A percentile compares a stretch with the other conserved stretches of the same genome.
These are phyloP conservation scores for Chloroceryle amazona DNA, from an alignment of 2,797 vertebrate species.

Conservation along the genomic window DNA sequence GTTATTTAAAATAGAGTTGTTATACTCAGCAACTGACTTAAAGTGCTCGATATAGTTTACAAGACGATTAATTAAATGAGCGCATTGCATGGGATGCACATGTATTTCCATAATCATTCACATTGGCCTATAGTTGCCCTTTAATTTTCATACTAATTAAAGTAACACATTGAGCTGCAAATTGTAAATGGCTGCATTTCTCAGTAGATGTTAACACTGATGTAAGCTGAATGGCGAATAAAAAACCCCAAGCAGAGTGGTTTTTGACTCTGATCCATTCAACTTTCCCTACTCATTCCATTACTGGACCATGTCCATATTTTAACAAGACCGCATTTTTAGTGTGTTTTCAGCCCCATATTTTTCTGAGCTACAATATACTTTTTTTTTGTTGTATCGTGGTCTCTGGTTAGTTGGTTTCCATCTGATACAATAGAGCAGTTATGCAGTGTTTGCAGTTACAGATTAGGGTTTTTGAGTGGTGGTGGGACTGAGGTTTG, in stretches of 20 bases:
- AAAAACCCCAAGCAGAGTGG: constrained; percentile 61
- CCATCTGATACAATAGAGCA: constrained; percentile 72
- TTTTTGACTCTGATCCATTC: constrained; percentile 77
- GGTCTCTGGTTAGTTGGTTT: constrained; percentile 69
- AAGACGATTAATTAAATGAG: constrained; percentile 85
- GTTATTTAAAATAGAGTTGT: constrained; percentile 83
- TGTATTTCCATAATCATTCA: constrained; percentile 84
- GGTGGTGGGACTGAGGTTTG: constrained; percentile 51
- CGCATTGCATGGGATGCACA: constrained; percentile 81
- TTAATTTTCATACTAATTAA: constrained; percentile 86
- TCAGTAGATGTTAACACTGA: constrained; percentile 75
- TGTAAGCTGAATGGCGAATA: constrained; percentile 72
- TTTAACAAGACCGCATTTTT: constrained; percentile 73
- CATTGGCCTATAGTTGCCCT: constrained; percentile 81
- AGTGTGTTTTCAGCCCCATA: constrained; percentile 50
- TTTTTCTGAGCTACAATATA: constrained; percentile 69
- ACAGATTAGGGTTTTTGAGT: constrained; percentile 51
- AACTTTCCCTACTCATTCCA: constrained; percentile 65
- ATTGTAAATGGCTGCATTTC: constrained; percentile 78
- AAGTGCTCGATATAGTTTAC: constrained; percentile 82
- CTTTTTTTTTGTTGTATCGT: constrained; percentile 71
- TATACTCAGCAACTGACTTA: constrained; percentile 79
- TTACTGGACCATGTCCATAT: constrained; percentile 73
- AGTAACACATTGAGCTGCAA: constrained; percentile 80
- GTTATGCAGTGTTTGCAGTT: constrained; percentile 42